A percentile compares a stretch with the other conserved stretches of the same genome.
Evolutionary conservation across 2,888 invertebrate genomes (phyloP).

Genomic region (Lacanobia wlatinum): DNA sequence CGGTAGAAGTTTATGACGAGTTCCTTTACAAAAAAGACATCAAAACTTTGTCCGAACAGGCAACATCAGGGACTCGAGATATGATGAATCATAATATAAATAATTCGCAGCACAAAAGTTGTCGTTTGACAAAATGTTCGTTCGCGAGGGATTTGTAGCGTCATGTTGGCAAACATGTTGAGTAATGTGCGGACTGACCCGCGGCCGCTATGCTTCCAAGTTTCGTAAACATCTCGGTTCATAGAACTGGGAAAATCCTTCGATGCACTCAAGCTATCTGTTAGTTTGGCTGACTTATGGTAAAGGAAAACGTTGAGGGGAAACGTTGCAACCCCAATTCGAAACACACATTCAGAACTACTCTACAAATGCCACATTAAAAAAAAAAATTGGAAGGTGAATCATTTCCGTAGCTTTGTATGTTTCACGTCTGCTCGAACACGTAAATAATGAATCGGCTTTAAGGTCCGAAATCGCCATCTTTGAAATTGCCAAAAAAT

Average conservation of each 20-base stretch:
- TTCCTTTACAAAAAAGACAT: conserved; percentile 36
- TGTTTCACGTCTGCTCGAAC: too few species aligned
- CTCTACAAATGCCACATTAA: not conserved
- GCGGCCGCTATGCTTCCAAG: conserved; percentile 22
- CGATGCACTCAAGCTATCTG: conserved; percentile 31
- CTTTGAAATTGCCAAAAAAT: too few species aligned
- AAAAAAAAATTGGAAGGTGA: too few species aligned
- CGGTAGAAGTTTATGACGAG: conserved; percentile 35
- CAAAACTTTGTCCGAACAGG: conserved; percentile 36
- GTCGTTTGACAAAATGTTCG: conserved; percentile 45
- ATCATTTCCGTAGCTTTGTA: too few species aligned
- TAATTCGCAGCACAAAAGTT: conserved; percentile 38
- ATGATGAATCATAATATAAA: conserved; percentile 46
- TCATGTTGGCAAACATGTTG: conserved; percentile 48
- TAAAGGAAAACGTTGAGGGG: conserved; percentile 5
- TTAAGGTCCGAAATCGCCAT: too few species aligned
- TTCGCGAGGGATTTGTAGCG: conserved; percentile 19
- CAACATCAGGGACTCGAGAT: conserved; percentile 19
- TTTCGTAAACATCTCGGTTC: conserved; percentile 57
- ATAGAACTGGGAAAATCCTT: conserved; percentile 38
- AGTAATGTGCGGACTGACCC: conserved; percentile 55
- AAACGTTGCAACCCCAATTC: not conserved
- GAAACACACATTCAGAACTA: not conserved
- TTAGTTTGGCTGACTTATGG: not conserved
- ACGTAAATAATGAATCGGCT: too few species aligned